A percentile compares a stretch with the other conserved stretches of the same genome.
These are phyloP conservation scores for Pseudobourletiella spinata DNA, from an alignment of 1,140 invertebrate genomes.

Conservation along the genomic window DNA sequence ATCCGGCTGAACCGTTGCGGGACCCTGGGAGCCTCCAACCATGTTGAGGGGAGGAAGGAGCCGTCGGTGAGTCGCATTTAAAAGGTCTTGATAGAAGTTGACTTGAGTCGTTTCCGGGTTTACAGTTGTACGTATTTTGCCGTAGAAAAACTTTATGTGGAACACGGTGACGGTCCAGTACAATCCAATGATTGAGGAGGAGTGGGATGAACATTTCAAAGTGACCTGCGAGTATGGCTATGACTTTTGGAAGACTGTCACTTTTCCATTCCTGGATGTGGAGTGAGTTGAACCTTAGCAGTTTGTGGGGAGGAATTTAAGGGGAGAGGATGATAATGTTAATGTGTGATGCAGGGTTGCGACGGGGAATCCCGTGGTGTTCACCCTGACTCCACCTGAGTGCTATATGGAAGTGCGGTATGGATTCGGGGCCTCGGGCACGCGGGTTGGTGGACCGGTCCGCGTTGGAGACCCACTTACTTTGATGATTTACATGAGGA, in stretches of 20 bases:
- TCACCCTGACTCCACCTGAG: constrained; percentile 82
- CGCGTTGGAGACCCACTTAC: constrained; percentile 80
- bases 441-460: constrained; percentile 75
- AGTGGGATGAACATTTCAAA: constrained; percentile 90
- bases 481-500: constrained; percentile 82
- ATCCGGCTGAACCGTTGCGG: constrained; percentile 86
- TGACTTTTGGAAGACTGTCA: constrained; percentile 93
- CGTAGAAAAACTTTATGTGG: constrained; percentile 88
- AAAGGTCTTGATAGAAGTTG: too few species aligned
- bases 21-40: constrained; percentile 75
- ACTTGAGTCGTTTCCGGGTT: too few species aligned
- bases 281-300: constrained; percentile 62
- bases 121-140: too few species aligned
- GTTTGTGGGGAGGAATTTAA: not conserved
- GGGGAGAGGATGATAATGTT: not conserved
- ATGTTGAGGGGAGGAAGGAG: constrained; percentile 72
- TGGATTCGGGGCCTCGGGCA: constrained; percentile 51
- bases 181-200: constrained; percentile 85
- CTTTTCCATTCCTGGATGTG: constrained; percentile 86
- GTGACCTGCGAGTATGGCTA: constrained; percentile 95
- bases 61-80: constrained; percentile 58
- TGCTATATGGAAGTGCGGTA: constrained; percentile 64
- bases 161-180: constrained; percentile 91
- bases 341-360: constrained; percentile 55
- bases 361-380: constrained; percentile 87